Evolutionary conservation across 2,113 vertebrate species (phyloP), one percentile per base, ranked within the genome.

Genomic region (Poeciliopsis retropinna): DNA sequence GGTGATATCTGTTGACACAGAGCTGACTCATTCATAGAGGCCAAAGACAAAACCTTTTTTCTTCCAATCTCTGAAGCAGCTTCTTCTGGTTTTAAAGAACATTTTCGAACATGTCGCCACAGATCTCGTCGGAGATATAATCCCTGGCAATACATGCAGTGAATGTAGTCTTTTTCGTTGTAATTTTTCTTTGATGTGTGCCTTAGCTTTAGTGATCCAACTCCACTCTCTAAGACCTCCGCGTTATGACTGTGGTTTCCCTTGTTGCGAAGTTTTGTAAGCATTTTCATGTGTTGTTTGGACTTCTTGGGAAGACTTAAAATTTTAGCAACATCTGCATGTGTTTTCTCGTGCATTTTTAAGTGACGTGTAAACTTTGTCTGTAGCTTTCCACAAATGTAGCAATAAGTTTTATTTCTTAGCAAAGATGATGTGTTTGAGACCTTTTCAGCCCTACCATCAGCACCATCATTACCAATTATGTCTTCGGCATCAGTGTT

Each of bases 1-100:
- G 34, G 70, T 4, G 70, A 72, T 13, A 72, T 30, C 17, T 72
- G 70, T 15, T 72, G 70, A 72, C 70, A 72, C 15, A 63, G 70
- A 63, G 69, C 69, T 11, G n/a, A 71, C 31, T 61, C 69, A 39
- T 27, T 41, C 69, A 71, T 39, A 39, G 31, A 61, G n/a, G 69
- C 54, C 54, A 71, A 39, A 39, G 54, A 61, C 60, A 72, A 63
- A 10, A 64, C 39, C 1, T 11, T 64, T 31, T 15, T 64, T 30
- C 0, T n/a, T 30, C 22, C 10, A 3, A 19, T 25, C n/a, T 30
- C 28, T 25, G 28, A 30, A 63, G 4, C 30, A 5, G 37, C 61
- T 47, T 64, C 29, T n/a, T 1, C 60, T 64, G 37, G 39, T 64
- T 73, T 73, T 47, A 37, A 64, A 32, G 39, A 41, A 72, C 70